Base-by-base conservation (phyloP, 2,888 invertebrate species). In the Nezara viridula region DNA sequence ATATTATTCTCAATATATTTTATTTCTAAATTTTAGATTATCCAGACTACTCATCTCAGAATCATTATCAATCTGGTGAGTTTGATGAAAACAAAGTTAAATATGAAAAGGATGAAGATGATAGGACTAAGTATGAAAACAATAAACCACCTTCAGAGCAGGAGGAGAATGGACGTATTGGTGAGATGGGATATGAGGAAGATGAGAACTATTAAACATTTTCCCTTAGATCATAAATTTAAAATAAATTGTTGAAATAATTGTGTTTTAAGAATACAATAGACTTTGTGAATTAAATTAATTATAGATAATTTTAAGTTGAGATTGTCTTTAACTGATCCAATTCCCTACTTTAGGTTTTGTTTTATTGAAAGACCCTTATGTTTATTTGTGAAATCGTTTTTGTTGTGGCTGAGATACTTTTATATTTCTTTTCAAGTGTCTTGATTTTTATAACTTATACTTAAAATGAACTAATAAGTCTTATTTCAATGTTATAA, bases 11-110 rank as follows among this genome's bases (percentile, higher is more conserved):
- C 88, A 10, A 27, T 49, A 81, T 27, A 66, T 16, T 21, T 86
- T 60, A 89, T 86, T 90, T 90, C 90, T 91, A 91, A 90, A 89
- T 92, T 93, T 10, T 92, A 95, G 96, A 96, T 93, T 96, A 96
- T 93, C 96, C 96, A 4, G 95, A 96, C 91, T 97, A 96, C 93
- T 93, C 93, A 90, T 47, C 40, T 5, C 94, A 94, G 86, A 94
- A 94, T 92, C 94, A 94, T 89, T 95, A 95, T 89, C 94, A 95
- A 91, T 94, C 95, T 90, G 94, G 95, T 12, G 94, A 94, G 90
- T 91, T 90, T 88, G 91, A 90, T 21, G 90, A 90, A 85, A 89
- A 89, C 50, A 89, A 86, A 44, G 90, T 91, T 60, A 91, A 91
- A 85, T 91, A 90, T 88, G 91, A 91, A 85, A 91, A 91, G 86